Base-by-base conservation (phyloP, 1,140 invertebrate genomes). In the Papilio xuthus region DNA sequence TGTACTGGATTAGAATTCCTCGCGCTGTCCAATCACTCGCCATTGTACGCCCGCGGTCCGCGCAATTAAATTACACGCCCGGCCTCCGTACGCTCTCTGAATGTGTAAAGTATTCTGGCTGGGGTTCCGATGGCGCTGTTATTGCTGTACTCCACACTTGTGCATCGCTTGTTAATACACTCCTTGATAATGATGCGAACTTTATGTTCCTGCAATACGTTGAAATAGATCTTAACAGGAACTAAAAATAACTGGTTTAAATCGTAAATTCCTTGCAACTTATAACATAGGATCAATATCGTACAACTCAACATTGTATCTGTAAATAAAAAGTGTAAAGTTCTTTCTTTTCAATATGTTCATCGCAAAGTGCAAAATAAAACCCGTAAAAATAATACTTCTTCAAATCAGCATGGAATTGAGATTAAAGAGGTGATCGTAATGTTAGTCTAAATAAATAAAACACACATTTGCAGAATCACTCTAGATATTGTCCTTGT, bases 41-140 rank as follows among this genome's bases (percentile, higher is more conserved):
- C 80, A 89, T 89, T 89, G 86, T 88, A 85, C 78, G 47, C 70
- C 78, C 79, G 78, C 72, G 75, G 60, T 67, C 72, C 74, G 60
- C 77, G 71, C 85, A 88, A 89, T 89, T 84, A 83, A 84, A 87
- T 89, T 87, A 88, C 82, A 60, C 80, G 81, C 74, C 41, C 63
- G 83, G 81, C 84, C 80, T 82, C 81, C 81, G 84, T 56, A 86
- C 84, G 84, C 76, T 63, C 18, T 41, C 37, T 56, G 86, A 86
- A 86, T 88, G 78, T 82, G 82, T 82, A 80, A 84, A 70, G 20
- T 32, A 32, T 71, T 63, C 78, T 26, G 26, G 32, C 26, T 60
- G 20, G 56, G 56, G 56, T 23, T 60, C 23, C 6, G 60, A 28
- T 67, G 60, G 26, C 28, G 7, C 60, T 67, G 60, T 28, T 67